Evolutionary conservation across 2,888 invertebrate species (phyloP), one percentile per base, ranked within the genome.

Genomic region (Drosophila koepferae): DNA sequence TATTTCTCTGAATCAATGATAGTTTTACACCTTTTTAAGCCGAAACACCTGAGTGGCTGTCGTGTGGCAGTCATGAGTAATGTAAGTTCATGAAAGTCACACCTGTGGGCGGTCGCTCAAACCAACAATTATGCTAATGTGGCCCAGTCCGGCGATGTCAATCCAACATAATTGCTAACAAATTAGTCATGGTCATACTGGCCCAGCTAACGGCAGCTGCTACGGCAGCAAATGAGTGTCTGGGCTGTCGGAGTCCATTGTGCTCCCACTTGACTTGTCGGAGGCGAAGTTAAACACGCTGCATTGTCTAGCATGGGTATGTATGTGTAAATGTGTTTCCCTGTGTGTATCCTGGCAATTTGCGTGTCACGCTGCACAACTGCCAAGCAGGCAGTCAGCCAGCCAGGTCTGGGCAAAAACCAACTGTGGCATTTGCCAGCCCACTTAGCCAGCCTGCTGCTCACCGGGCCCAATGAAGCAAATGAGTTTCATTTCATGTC

Each of bases 161-260:
- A 81, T 86, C 79, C 74, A 72, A 79, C 89, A 89, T 85, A 85
- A 89, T 85, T 89, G 87, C 89, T 80, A 83, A 86, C 84, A 89
- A 84, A 84, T 89, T 84, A 84, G 86, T 86, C 89, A 83, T 84
- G 81, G 75, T 86, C 74, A 61, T 51, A 56, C 60, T 58, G 36
- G 46, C 43, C 60, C 44, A 41, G 40, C 54, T 34, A 16, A 16
- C 49, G 40, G 54, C 44, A n/a, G 31, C 36, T 36, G 20, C 44
- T 16, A 23, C 49, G 38, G 49, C 75, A 34, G 71, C 71, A 81
- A 81, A 72, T 73, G 68, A 59, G 44, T 83, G 82, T 77, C 72
- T 63, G 67, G 66, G 44, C 64, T 74, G 72, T 63, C 46, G 58
- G 65, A 63, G 76, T 72, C 64, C 72, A 74, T 74, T 82, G 71